Evolutionary conservation across 2,888 invertebrate species (phyloP), one percentile per base, ranked within the genome.

Genomic region (Eupithecia abbreviata): DNA sequence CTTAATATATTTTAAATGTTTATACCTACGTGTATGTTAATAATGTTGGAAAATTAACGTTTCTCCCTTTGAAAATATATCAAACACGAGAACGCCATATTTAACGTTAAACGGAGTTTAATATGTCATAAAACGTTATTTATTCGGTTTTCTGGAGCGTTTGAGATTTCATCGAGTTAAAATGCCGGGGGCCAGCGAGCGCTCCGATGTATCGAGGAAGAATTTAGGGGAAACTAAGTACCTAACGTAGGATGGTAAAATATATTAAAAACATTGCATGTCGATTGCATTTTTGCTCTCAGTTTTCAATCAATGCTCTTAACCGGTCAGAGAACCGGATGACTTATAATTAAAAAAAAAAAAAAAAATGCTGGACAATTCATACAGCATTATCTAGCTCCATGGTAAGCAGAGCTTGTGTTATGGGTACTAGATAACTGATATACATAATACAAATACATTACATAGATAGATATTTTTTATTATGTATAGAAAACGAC

Each of bases 121-220:
- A 92, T 92, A 92, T 90, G 91, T 90, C 92, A 89, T 93, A 92
- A 93, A 92, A 91, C 86, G 89, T 90, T 92, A 92, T 92, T 93
- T 93, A 92, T 93, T 89, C 77, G 81, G 87, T 90, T 89, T 91
- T 91, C 86, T 88, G 89, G 85, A 85, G 85, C 87, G 85, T 85
- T 83, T 84, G 85, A 89, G 91, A 90, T 91, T 92, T 90, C 88
- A 88, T 87, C 87, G 87, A 85, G 80, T 80, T 84, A 81, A 78
- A 83, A 73, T 80, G 84, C 84, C 78, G 72, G 82, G 74, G 83
- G 81, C 82, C 79, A 74, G 73, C 82, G 83, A 78, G 81, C 79
- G 74, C 76, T 85, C 82, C 86, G 84, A 86, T 84, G 82, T 85
- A 84, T 88, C 55, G 43, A 58, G 18, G 13, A 55, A 68, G 42